Evolutionary conservation across 1,140 invertebrate genomes (phyloP).

Genomic region (Drosophila punjabiensis): DNA sequence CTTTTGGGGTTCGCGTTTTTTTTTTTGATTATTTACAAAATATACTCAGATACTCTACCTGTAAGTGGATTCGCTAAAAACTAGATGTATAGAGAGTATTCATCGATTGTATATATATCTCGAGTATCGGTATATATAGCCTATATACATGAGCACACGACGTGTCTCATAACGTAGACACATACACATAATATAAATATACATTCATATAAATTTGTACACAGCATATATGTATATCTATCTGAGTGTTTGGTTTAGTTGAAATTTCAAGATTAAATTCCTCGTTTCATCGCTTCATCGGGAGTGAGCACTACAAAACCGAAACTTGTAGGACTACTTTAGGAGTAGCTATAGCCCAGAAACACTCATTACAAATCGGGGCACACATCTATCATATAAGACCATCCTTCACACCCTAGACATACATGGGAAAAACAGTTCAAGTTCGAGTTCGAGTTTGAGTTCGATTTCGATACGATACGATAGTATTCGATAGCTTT

Average conservation of each 20-base stretch:
- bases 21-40: constrained; percentile 64
- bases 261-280: constrained; percentile 66
- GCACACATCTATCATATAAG: constrained; percentile 22
- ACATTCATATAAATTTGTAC: constrained; percentile 77
- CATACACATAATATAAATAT: constrained; percentile 49
- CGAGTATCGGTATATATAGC: constrained; percentile 24
- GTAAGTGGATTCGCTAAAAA: constrained; percentile 52
- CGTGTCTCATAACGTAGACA: constrained; percentile 36
- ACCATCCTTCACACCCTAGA: constrained; percentile 25
- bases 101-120: constrained; percentile 39
- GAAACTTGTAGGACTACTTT: constrained; percentile 47
- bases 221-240: constrained; percentile 66
- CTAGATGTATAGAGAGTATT: constrained; percentile 56
- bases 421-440: constrained; percentile 55
- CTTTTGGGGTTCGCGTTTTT: constrained; percentile 47
- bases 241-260: constrained; percentile 59
- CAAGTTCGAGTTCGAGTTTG: constrained; percentile 37
- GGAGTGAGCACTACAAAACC: constrained; percentile 21
- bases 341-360: constrained; percentile 46
- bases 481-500: constrained; percentile 62
- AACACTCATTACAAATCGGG: constrained; percentile 30
- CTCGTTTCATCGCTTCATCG: constrained; percentile 40
- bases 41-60: constrained; percentile 26
- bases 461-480: constrained; percentile 45
- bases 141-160: constrained; percentile 58